Conservation (phyloP, 2,113 vertebrate genomes). For the Gorilla gorilla region DNA sequence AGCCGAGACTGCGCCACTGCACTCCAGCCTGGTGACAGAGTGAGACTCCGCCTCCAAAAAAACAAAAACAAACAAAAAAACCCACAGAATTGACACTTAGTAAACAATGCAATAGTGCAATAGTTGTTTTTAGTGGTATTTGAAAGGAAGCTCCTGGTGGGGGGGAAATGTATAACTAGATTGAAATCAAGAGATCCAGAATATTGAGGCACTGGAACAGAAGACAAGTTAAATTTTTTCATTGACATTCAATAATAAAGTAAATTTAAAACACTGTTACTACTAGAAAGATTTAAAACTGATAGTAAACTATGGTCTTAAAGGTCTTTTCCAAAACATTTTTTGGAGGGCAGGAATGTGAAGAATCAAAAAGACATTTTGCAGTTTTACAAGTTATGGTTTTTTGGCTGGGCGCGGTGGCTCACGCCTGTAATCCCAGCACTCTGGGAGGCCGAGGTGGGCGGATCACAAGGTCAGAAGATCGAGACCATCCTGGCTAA, state of each 20-base stretch:
- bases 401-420: no score
- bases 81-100: background rate
- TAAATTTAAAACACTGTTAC: background rate
- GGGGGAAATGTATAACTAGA: background rate
- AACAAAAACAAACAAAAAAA: no score
- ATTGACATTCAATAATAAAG: conserved; percentile 3
- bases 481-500: no score
- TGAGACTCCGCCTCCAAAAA: no score
- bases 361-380: conserved; percentile 22
- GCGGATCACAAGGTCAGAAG: no score
- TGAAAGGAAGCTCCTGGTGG: background rate
- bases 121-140: background rate
- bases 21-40: no score
- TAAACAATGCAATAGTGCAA: background rate
- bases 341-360: background rate
- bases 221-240: background rate
- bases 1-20: no score
- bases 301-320: background rate
- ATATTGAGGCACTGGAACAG: background rate
- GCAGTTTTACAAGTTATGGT: background rate
- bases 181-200: background rate
- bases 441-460: no score
- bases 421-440: no score
- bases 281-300: conserved; percentile 13
- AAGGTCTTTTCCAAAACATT: background rate